Conservation (phyloP, 2,888 invertebrate genomes). For the Drosophila robusta region DNA sequence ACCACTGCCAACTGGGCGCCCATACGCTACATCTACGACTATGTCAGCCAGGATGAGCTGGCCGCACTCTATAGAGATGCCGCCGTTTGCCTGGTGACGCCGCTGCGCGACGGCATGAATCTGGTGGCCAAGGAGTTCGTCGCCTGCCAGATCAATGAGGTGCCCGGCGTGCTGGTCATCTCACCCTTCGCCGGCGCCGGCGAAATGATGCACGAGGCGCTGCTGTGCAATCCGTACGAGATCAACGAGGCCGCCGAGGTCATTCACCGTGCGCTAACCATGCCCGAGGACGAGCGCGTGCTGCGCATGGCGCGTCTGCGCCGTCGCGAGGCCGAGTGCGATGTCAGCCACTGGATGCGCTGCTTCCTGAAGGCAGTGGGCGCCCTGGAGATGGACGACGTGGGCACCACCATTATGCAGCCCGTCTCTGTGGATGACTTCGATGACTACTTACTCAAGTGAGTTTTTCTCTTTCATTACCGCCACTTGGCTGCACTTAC, state of each 20-base stretch:
- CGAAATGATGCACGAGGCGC: constrained; percentile 96
- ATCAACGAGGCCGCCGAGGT: constrained; percentile 94
- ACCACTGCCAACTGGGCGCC: constrained; percentile 97
- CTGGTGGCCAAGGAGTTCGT: constrained; percentile 96
- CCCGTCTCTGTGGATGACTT: constrained; percentile 96
- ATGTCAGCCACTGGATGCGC: constrained; percentile 95
- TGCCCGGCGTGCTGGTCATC: constrained; percentile 94
- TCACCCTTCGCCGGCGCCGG: constrained; percentile 97
- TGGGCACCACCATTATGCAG: constrained; percentile 93
- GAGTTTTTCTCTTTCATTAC: constrained; percentile 78
- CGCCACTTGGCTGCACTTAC: constrained; percentile 13
- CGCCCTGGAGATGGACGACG: constrained; percentile 92
- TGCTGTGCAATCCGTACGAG: constrained; percentile 95
- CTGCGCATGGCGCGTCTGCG: constrained; percentile 94
- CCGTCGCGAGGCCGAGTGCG: constrained; percentile 92
- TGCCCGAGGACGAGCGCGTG: constrained; percentile 95
- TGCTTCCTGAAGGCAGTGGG: constrained; percentile 95
- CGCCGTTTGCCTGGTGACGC: constrained; percentile 94
- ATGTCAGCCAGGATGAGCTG: constrained; percentile 93
- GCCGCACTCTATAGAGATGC: constrained; percentile 95
- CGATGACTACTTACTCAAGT: constrained; percentile 95
- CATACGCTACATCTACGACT: constrained; percentile 94
- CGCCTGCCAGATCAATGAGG: constrained; percentile 94
- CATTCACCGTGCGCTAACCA: constrained; percentile 93
- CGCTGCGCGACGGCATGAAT: constrained; percentile 95